These are phyloP conservation scores for Hipposideros larvatus DNA, from an alignment of 2,797 vertebrate genomes.

Conservation along the genomic window DNA sequence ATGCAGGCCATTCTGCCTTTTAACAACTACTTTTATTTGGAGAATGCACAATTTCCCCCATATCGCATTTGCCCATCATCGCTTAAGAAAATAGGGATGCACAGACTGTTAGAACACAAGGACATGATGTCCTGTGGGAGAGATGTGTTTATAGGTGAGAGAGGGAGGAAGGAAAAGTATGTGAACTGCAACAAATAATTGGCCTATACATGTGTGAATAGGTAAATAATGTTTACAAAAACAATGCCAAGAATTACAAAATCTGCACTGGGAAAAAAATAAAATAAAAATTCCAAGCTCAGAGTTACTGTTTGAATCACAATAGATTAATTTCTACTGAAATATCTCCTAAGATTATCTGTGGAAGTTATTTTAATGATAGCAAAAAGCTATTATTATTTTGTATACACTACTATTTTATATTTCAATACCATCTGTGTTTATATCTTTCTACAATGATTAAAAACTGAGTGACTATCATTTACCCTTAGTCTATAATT, in stretches of 20 bases:
- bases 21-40: background rate
- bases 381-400: background rate
- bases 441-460: slow-evolving; percentile 17
- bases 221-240: background rate
- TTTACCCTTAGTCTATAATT: slow-evolving; percentile 15
- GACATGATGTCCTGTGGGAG: background rate
- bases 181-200: background rate
- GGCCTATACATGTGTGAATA: background rate
- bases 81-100: background rate
- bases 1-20: background rate
- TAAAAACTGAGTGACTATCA: slow-evolving; percentile 13
- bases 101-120: background rate
- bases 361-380: background rate
- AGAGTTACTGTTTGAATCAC: background rate
- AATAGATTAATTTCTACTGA: slow-evolving; percentile 8
- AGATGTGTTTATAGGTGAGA: background rate
- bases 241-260: background rate
- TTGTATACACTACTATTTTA: background rate
- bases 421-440: background rate
- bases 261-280: background rate
- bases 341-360: background rate
- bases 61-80: background rate
- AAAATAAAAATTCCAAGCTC: background rate
- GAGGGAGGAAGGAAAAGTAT: background rate
- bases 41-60: background rate